These are phyloP conservation scores for Drosophila busckii DNA, from an alignment of 1,140 invertebrate genomes.

Conservation along the genomic window DNA sequence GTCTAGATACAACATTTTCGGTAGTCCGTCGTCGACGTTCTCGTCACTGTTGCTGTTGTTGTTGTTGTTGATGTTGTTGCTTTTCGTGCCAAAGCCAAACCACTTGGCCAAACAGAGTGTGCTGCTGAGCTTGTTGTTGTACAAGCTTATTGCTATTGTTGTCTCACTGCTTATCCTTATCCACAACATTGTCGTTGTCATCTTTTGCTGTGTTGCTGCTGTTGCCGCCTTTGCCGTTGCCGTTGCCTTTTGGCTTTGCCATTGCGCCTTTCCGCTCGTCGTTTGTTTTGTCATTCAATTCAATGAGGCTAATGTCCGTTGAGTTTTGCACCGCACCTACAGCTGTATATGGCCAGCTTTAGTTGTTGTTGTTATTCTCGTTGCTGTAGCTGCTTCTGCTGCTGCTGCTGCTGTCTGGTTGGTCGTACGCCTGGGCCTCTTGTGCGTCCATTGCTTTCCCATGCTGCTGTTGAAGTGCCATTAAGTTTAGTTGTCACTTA, in stretches of 20 bases:
- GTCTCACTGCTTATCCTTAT: slow-evolving; percentile 70
- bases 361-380: slow-evolving; percentile 18
- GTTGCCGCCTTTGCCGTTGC: slow-evolving; percentile 32
- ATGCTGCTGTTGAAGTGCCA: slow-evolving; percentile 77
- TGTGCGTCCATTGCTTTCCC: slow-evolving; percentile 71
- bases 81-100: slow-evolving; percentile 20
- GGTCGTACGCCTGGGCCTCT: slow-evolving; percentile 40
- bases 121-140: slow-evolving; percentile 35
- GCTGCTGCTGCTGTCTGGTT: slow-evolving; percentile 11
- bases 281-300: slow-evolving; percentile 78
- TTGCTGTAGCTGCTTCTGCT: slow-evolving; percentile 22
- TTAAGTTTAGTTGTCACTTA: slow-evolving; percentile 78
- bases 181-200: slow-evolving; percentile 57
- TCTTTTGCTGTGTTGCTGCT: slow-evolving; percentile 1
- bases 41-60: slow-evolving; percentile 33
- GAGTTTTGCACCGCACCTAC: slow-evolving; percentile 60
- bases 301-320: slow-evolving; percentile 78
- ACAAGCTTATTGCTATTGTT: slow-evolving; percentile 39
- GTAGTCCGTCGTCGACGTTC: slow-evolving; percentile 9
- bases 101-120: slow-evolving; percentile 12
- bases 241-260: slow-evolving; percentile 18
- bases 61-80: slow-evolving; percentile 11
- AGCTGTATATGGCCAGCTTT: slow-evolving; percentile 37
- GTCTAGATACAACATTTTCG: slow-evolving; percentile 70
- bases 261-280: slow-evolving; percentile 48